A percentile compares a stretch with the other conserved stretches of the same genome.
phyloP scores from a whole-genome alignment of 2,113 vertebrate genomes.

The Phoxinus phoxinus region DNA sequence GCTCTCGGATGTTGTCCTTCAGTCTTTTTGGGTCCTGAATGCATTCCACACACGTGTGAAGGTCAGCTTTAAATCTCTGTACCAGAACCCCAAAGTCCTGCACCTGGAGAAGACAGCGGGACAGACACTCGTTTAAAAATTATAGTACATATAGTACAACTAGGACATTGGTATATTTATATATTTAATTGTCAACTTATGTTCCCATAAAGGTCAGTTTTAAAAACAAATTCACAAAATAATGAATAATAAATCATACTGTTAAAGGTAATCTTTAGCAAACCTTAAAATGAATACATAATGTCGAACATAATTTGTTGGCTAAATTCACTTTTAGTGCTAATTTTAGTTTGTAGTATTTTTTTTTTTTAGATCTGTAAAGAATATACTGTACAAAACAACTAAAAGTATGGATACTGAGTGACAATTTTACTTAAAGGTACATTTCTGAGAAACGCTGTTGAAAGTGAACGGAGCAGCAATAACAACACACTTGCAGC shows the following conservation, averaged over 20 bases:
- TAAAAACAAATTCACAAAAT: neutral
- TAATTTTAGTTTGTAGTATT: too few relatives aligned
- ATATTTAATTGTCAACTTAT: neutral
- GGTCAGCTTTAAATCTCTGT: slow-evolving; percentile 84
- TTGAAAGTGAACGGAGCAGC: too few relatives aligned
- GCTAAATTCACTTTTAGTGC: too few relatives aligned
- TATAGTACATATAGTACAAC: neutral
- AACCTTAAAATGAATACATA: too few relatives aligned
- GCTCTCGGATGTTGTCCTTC: slow-evolving; percentile 77
- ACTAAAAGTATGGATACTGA: too few relatives aligned
- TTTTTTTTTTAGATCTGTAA: too few relatives aligned
- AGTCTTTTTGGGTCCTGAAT: slow-evolving; percentile 86
- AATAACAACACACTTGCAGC: too few relatives aligned
- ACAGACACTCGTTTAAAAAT: neutral
- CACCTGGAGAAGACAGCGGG: slow-evolving; percentile 72
- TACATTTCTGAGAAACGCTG: too few relatives aligned
- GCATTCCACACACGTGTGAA: slow-evolving; percentile 81
- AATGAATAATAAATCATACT: neutral
- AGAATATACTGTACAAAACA: too few relatives aligned
- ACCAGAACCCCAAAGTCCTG: slow-evolving; percentile 78
- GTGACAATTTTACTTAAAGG: too few relatives aligned
- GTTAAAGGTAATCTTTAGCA: neutral
- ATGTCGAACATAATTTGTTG: too few relatives aligned
- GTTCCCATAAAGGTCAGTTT: too few relatives aligned
- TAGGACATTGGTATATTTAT: neutral